Base-by-base conservation (phyloP, 2,797 vertebrate genomes). In the Prionace glauca region DNA sequence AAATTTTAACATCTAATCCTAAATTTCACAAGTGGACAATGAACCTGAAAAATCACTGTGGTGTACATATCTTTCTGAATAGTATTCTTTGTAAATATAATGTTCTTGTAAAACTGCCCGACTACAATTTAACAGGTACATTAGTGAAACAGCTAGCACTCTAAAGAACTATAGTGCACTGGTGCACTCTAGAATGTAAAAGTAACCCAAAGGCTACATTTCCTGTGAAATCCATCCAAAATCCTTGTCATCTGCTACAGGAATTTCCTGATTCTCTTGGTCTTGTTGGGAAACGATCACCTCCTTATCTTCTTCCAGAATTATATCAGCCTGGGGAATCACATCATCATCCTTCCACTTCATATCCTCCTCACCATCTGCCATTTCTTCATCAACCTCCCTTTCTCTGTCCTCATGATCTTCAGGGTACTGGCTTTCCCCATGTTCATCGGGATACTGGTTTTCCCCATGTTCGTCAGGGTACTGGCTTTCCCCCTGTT, bases 211-310 rank as follows among this genome's bases (percentile, higher is more conserved):
- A 95, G 96, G 45, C 65, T 96, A 95, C 29, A 90, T 81, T 96
- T 97, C 97, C 98, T 99, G 99, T 96, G 99, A 98, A 97, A 99
- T 98, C 99, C 99, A 99, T 96, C 98, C 96, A 72, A 99, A 99
- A 98, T 99, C 99, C 97, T 98, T 98, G 96, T 99, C 98, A 0
- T 98, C 98, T 67, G 98, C 98, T 67, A 98, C 98, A 29, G 98
- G 97, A 96, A 98, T 98, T 96, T 98, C 98, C 65, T 98, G 97
- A 96, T 98, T 98, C 96, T 98, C 98, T 69, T 98, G 98, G 91
- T 98, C 99, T 96, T 97, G 98, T 0, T 98, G 98, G 4, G 97
- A 99, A 97, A 99, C 99, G 0, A 98, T 99, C 79, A 98, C 98
- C 96, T 98, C 98, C 97, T 98, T 99, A 96, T 99, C 98, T 10